phyloP scores from a whole-genome alignment of 2,113 vertebrate species.

The Dasypus novemcinctus region DNA sequence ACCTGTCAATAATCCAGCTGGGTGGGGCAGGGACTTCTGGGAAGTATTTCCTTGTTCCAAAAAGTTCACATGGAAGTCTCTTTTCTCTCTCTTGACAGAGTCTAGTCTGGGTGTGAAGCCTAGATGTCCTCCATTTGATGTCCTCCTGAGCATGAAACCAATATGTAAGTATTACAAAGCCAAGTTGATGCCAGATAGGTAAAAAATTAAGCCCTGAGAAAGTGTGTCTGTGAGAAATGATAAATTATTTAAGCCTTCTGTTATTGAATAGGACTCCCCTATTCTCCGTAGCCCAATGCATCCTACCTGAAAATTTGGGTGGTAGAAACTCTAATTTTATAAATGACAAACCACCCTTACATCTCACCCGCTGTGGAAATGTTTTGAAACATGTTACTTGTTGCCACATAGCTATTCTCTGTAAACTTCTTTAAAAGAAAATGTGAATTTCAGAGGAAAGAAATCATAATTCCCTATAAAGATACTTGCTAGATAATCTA shows the following conservation, averaged over 20 bases:
- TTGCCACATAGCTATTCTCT: neutral
- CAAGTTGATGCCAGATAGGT: neutral
- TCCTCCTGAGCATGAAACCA: neutral
- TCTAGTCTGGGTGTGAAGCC: neutral
- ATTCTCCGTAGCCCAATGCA: neutral
- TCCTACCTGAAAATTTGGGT: neutral
- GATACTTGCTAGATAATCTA: neutral
- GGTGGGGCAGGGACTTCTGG: neutral
- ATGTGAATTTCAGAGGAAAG: neutral
- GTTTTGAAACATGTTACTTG: slow-evolving; percentile 20
- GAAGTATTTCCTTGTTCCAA: neutral
- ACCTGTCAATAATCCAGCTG: neutral
- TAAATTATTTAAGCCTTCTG: neutral
- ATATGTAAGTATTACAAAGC: neutral
- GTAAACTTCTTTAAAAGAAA: slow-evolving; percentile 16
- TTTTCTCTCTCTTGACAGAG: neutral
- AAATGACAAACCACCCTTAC: neutral
- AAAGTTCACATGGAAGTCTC: neutral
- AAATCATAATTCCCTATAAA: slow-evolving; percentile 13
- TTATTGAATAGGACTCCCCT: neutral
- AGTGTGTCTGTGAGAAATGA: neutral
- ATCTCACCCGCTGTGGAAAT: neutral
- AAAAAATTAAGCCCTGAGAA: neutral
- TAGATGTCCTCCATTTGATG: neutral
- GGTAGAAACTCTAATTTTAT: slow-evolving; percentile 8